phyloP scores from a whole-genome alignment of 1,140 invertebrate species.

The Pteromalus puparum region DNA sequence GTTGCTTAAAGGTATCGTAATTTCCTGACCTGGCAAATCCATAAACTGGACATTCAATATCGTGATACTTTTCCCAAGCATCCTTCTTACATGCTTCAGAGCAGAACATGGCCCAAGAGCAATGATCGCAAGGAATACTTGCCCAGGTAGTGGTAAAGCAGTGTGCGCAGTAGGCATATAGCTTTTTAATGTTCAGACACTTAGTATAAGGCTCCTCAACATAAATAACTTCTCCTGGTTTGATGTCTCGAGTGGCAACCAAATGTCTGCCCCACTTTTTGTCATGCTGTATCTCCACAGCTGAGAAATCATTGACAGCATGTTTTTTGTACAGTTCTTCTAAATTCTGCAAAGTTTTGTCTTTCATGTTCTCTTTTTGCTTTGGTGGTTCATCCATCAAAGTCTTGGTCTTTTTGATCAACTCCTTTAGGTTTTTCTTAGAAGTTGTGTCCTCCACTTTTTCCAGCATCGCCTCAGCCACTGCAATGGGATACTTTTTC shows the following conservation, averaged over 20 bases:
- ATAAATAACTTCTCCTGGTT: slow-evolving; percentile 44
- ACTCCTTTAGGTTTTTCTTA: not conserved
- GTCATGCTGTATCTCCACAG: not conserved
- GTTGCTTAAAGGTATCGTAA: not conserved
- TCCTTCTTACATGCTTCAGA: slow-evolving; percentile 33
- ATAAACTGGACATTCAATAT: slow-evolving; percentile 32
- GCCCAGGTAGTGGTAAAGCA: slow-evolving; percentile 1
- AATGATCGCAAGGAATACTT: slow-evolving; percentile 36
- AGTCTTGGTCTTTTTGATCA: not conserved
- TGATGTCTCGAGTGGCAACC: slow-evolving; percentile 26
- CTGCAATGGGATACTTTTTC: not conserved
- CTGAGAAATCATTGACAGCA: slow-evolving; percentile 1
- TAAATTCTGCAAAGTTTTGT: slow-evolving; percentile 6
- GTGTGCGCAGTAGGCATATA: slow-evolving; percentile 19
- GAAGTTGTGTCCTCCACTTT: not conserved
- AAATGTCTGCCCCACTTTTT: slow-evolving; percentile 23
- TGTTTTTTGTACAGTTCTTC: slow-evolving; percentile 12
- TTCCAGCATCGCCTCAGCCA: not conserved
- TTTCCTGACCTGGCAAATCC: not conserved
- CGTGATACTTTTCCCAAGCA: slow-evolving; percentile 47
- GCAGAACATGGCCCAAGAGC: slow-evolving; percentile 33
- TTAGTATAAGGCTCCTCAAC: slow-evolving; percentile 15
- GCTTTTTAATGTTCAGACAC: not conserved
- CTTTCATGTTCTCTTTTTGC: not conserved
- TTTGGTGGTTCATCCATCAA: not conserved